These are phyloP conservation scores for Samia ricini DNA, from an alignment of 1,140 invertebrate species.

Conservation along the genomic window DNA sequence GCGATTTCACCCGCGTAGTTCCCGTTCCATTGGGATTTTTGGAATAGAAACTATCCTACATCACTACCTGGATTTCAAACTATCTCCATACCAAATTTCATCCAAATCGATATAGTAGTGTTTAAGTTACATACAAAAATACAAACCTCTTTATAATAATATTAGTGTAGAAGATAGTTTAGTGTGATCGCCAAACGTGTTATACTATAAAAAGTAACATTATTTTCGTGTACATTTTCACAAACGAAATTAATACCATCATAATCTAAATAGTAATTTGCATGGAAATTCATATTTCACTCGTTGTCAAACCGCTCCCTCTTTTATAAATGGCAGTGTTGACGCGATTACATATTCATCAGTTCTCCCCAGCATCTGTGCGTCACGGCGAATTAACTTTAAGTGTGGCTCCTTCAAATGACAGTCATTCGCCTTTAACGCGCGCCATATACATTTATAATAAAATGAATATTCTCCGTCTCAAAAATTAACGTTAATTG, in stretches of 20 bases:
- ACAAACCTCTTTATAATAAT: too few species aligned
- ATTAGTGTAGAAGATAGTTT: too few species aligned
- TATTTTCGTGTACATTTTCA: neutral
- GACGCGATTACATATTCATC: slow-evolving; percentile 40
- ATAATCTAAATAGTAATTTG: slow-evolving; percentile 16
- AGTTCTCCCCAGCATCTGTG: slow-evolving; percentile 13
- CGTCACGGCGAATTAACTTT: slow-evolving; percentile 28
- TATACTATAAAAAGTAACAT: neutral
- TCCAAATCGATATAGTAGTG: too few species aligned
- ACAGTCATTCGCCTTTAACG: slow-evolving; percentile 11
- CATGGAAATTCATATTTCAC: slow-evolving; percentile 28
- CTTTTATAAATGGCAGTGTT: slow-evolving; percentile 21
- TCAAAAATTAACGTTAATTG: neutral
- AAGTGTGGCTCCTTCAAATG: slow-evolving; percentile 16
- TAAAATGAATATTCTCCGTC: slow-evolving; percentile 1
- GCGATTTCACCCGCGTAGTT: too few species aligned
- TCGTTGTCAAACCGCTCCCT: slow-evolving; percentile 17
- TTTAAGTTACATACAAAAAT: too few species aligned
- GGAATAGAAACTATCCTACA: too few species aligned
- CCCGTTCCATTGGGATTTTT: too few species aligned
- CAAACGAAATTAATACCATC: neutral
- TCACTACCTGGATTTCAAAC: too few species aligned
- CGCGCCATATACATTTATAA: slow-evolving; percentile 1
- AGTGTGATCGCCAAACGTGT: too few species aligned
- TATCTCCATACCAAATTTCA: too few species aligned